Evolutionary conservation across 1,140 invertebrate species (phyloP).

Genomic region (Nebria ingens): DNA sequence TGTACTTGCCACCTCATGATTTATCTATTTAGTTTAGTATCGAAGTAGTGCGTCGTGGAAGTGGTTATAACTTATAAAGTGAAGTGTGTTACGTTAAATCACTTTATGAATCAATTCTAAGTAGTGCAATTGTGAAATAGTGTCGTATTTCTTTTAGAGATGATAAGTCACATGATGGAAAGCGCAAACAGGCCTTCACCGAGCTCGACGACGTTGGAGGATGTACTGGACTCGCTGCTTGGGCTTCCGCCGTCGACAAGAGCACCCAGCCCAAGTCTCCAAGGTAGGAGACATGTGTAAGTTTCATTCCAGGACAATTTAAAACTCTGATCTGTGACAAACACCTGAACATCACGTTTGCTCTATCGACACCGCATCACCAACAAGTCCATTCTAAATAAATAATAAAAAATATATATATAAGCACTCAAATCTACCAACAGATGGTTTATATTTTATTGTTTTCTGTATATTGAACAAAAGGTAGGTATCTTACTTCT

Average conservation of each 20-base stretch:
- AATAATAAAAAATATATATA: no score
- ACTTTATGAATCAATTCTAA: no score
- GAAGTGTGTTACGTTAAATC: no score
- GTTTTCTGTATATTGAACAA: background rate
- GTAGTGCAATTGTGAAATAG: no score
- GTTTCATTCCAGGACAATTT: conserved; percentile 37
- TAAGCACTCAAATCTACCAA: conserved; percentile 12
- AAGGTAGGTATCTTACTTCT: conserved; percentile 5
- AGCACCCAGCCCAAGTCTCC: conserved; percentile 49
- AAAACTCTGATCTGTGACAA: conserved; percentile 23
- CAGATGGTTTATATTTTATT: background rate
- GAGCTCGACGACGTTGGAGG: conserved; percentile 78
- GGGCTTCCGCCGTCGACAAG: conserved; percentile 65
- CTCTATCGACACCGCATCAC: conserved; percentile 18
- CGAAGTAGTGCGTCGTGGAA: no score
- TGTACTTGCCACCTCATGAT: no score
- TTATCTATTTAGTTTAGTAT: no score
- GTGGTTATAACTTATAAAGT: no score
- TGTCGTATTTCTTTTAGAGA: conserved; percentile 7
- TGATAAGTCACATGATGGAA: conserved; percentile 9
- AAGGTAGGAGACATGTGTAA: conserved; percentile 71
- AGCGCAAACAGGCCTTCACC: conserved; percentile 43
- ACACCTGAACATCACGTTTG: conserved; percentile 1
- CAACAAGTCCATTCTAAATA: conserved; percentile 17
- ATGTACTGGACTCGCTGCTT: conserved; percentile 83